A percentile compares a stretch with the other conserved stretches of the same genome.
Conservation (phyloP, 2,113 vertebrate genomes). For the Crotalus tigris region DNA sequence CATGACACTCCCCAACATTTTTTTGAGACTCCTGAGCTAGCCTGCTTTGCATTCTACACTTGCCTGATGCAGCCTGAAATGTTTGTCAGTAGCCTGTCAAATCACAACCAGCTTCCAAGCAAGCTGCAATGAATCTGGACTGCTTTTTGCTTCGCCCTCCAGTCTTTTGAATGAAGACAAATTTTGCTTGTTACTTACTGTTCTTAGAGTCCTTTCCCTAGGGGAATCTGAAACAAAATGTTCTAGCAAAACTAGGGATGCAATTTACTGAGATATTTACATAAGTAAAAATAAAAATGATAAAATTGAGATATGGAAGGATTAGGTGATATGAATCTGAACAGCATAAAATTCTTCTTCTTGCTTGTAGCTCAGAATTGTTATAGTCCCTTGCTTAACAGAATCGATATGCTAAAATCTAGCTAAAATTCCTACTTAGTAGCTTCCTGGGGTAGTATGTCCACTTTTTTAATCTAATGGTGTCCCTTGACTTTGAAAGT, state of each 20-base stretch:
- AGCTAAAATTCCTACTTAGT: conserved; percentile 16
- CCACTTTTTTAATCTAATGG: conserved; percentile 36
- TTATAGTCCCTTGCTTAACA: conserved; percentile 23
- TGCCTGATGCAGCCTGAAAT: background rate
- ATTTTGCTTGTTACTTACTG: conserved; percentile 34
- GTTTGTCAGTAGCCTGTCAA: background rate
- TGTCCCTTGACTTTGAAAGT: conserved; percentile 43
- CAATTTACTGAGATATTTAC: conserved; percentile 48
- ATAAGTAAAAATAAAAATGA: conserved; percentile 30
- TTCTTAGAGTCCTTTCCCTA: conserved; percentile 31
- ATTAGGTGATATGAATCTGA: background rate
- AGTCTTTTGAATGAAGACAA: conserved; percentile 1
- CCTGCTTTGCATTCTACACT: background rate
- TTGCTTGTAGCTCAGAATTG: conserved; percentile 8
- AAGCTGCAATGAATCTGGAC: background rate
- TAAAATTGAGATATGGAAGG: background rate
- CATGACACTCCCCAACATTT: background rate
- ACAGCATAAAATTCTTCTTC: conserved; percentile 12
- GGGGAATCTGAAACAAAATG: conserved; percentile 33
- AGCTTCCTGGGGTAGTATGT: conserved; percentile 17
- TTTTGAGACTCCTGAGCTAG: background rate
- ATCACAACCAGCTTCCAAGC: conserved; percentile 19
- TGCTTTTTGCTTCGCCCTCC: conserved; percentile 37
- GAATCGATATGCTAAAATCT: conserved; percentile 35
- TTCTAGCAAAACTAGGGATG: background rate